Base-by-base conservation (phyloP, 2,797 vertebrate species). In the Alosa sapidissima region DNA sequence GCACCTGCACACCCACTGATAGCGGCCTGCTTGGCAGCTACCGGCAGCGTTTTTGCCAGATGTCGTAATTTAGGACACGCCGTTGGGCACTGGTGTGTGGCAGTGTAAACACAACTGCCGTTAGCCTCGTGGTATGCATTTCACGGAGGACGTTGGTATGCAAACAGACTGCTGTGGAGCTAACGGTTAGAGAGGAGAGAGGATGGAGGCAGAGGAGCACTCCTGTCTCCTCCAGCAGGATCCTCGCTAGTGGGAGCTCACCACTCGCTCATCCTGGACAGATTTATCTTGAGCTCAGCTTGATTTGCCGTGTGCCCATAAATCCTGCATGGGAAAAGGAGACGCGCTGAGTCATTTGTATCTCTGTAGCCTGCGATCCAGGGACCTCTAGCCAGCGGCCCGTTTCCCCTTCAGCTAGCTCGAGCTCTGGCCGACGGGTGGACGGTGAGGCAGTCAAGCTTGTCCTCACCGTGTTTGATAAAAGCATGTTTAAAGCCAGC, bases 281-380 rank as follows among this genome's bases (percentile, higher is more conserved):
- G 83, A 89, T 89, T 91, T 89, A 88, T 89, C 85, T 86, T 72
- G 83, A 78, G 86, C 24, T 60, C 84, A 83, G 68, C 85, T 82
- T 89, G 78, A 89, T 86, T 88, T 86, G 82, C 84, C 82, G 45
- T 54, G 75, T 45, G 62, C 83, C 72, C 84, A 81, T 88, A 89
- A 88, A 89, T 90, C 84, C 82, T 83, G 84, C 82, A 62, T 86
- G 86, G 81, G 85, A 87, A 89, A 86, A 82, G 82, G 81, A 78
- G 82, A 85, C 82, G 84, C 62, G 81, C 83, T 88, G 86, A 85
- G 84, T 87, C 87, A 81, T 84, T 82, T 81, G 82, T 87, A 84
- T 83, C 83, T 81, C 41, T 85, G 84, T 82, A 52, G 83, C 83
- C 48, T 86, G 49, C 48, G 51, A 85, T 60, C 54, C 84, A 58